Evolutionary conservation across 2,888 invertebrate species (phyloP).

Genomic region (Stegophylla sp.): DNA sequence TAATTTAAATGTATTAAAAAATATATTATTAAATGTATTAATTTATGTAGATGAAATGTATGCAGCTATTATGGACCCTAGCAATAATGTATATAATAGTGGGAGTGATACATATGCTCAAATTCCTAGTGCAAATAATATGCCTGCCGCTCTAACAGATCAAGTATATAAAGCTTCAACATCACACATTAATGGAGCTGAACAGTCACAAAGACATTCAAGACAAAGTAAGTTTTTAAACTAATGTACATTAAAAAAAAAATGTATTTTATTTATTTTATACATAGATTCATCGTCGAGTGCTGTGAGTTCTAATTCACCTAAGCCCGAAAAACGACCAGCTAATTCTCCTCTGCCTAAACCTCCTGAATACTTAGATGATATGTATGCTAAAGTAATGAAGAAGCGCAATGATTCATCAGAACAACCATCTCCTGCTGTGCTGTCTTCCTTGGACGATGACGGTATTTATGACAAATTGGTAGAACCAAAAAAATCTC

Average conservation of each 20-base stretch:
- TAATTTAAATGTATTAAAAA: constrained; percentile 2
- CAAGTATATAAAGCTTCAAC: constrained; percentile 42
- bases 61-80: constrained; percentile 85
- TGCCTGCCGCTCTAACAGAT: constrained; percentile 18
- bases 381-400: constrained; percentile 88
- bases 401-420: constrained; percentile 68
- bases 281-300: constrained; percentile 75
- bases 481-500: constrained; percentile 56
- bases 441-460: background rate
- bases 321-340: constrained; percentile 87
- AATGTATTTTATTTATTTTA: constrained; percentile 62
- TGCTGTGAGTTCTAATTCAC: constrained; percentile 79
- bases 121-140: constrained; percentile 68
- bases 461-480: constrained; percentile 57
- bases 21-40: constrained; percentile 47
- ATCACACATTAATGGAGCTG: constrained; percentile 42
- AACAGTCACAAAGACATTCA: constrained; percentile 39
- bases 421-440: constrained; percentile 36
- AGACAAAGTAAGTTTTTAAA: constrained; percentile 46
- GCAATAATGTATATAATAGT: constrained; percentile 73
- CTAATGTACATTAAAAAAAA: background rate
- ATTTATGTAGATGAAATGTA: constrained; percentile 80
- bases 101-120: constrained; percentile 89
- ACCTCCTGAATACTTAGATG: constrained; percentile 77
- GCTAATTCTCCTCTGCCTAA: constrained; percentile 88